Evolutionary conservation across 2,888 invertebrate genomes (phyloP).

Genomic region (Chaitophorus viminalis): DNA sequence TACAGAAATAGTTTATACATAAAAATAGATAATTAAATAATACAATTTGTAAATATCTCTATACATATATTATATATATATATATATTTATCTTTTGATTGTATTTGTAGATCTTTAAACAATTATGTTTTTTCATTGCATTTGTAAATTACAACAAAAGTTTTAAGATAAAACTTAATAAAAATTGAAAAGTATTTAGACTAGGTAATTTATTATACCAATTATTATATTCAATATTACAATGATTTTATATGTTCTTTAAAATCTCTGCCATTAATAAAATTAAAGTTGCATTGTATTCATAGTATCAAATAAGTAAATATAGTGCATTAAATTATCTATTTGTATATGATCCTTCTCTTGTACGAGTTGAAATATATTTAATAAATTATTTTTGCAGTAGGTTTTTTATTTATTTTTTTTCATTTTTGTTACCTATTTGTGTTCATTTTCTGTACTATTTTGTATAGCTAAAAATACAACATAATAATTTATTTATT

Average conservation of each 20-base stretch:
- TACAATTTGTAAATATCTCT: neutral
- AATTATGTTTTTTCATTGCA: neutral
- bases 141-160: neutral
- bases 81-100: neutral
- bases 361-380: neutral
- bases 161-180: neutral
- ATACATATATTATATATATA: too few relatives aligned
- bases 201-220: neutral
- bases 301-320: neutral
- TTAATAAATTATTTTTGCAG: constrained; percentile 17
- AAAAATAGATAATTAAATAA: neutral
- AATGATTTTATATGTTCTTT: neutral
- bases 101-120: neutral
- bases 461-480: constrained; percentile 8
- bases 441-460: constrained; percentile 55
- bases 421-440: constrained; percentile 32
- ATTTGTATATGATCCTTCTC: neutral
- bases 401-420: constrained; percentile 15
- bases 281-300: neutral
- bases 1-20: neutral
- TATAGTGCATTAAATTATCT: neutral
- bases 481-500: constrained; percentile 2
- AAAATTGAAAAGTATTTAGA: neutral
- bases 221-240: too few relatives aligned
- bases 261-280: neutral